Percentiles rank a stretch among this genome's conserved stretches.
Conservation (phyloP, 2,113 vertebrate genomes). For the Pelodiscus sinensis region DNA sequence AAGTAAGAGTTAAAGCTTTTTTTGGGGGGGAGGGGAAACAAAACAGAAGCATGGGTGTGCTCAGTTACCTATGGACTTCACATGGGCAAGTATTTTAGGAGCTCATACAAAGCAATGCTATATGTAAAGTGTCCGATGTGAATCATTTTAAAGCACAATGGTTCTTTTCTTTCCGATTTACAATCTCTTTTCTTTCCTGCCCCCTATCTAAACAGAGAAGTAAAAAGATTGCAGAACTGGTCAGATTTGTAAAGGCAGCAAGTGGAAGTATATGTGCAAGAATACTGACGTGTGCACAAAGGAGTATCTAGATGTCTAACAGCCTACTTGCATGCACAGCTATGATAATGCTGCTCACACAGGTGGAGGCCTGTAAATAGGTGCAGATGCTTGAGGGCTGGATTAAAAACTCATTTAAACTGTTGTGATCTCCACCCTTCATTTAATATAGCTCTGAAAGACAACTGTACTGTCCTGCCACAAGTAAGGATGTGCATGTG, state of each 20-base stretch:
- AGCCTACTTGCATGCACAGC: background rate
- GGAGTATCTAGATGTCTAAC: background rate
- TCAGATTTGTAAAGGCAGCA: background rate
- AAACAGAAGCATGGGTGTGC: accelerated
- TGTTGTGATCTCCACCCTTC: background rate
- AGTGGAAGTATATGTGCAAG: accelerated
- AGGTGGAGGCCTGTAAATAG: background rate
- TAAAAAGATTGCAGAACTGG: background rate
- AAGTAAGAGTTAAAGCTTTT: background rate
- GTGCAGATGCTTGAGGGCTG: background rate
- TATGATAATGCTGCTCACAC: background rate
- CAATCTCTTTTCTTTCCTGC: background rate
- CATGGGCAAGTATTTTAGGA: background rate
- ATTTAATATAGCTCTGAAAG: background rate
- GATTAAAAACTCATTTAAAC: background rate
- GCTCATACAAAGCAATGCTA: background rate
- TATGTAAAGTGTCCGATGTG: accelerated
- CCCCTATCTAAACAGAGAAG: background rate
- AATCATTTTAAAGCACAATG: background rate
- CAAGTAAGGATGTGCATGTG: background rate
- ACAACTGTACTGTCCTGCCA: background rate
- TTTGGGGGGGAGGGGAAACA: too few species aligned
- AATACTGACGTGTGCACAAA: background rate
- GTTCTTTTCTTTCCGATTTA: background rate
- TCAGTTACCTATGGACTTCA: background rate